phyloP scores from a whole-genome alignment of 2,113 vertebrate genomes.

The Bos javanicus region DNA sequence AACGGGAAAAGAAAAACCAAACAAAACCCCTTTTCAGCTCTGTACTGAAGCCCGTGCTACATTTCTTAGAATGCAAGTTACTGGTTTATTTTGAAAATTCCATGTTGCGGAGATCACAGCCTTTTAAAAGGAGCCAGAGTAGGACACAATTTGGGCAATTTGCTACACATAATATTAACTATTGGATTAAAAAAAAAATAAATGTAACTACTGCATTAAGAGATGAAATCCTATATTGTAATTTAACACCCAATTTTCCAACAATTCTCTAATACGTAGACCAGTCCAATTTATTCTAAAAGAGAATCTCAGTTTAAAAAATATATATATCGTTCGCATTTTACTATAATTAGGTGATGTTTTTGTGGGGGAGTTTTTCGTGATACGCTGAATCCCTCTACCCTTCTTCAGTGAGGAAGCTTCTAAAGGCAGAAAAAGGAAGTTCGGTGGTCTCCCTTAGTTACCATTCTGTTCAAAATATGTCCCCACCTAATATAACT shows the following conservation, averaged over 20 bases:
- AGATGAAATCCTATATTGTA: slow-evolving; percentile 9
- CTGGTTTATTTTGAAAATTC: background rate
- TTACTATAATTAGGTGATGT: slow-evolving; percentile 36
- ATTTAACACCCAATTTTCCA: slow-evolving; percentile 40
- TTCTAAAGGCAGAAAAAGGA: slow-evolving; percentile 54
- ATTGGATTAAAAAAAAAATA: background rate
- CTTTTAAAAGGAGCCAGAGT: background rate
- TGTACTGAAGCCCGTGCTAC: background rate
- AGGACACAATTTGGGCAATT: background rate
- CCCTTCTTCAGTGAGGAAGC: slow-evolving; percentile 31
- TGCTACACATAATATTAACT: background rate
- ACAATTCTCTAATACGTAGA: background rate
- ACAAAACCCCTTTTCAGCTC: background rate
- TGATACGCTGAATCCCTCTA: background rate
- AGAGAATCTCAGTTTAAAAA: slow-evolving; percentile 30
- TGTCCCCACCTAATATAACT: slow-evolving; percentile 77
- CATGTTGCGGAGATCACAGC: background rate
- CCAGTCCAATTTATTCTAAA: slow-evolving; percentile 23
- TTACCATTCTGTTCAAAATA: slow-evolving; percentile 74
- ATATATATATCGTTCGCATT: background rate
- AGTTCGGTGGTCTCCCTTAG: slow-evolving; percentile 59
- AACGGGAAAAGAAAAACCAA: background rate
- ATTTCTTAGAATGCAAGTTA: background rate
- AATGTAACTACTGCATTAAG: background rate
- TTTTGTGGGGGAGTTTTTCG: slow-evolving; percentile 9